Conservation (phyloP, 2,113 vertebrate species). For the Donacobius atricapilla region DNA sequence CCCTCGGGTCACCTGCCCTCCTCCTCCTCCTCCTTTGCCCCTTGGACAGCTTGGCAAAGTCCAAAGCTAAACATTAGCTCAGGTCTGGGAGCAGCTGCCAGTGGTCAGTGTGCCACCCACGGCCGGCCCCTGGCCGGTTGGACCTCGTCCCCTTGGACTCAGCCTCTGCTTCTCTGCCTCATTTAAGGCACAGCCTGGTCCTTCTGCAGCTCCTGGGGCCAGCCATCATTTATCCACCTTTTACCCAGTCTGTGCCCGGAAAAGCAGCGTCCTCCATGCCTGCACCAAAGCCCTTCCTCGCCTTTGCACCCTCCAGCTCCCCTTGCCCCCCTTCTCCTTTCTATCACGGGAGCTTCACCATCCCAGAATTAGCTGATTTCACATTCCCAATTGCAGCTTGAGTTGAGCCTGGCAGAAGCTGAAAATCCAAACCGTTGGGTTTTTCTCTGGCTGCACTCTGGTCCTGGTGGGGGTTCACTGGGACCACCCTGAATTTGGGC, state of each 20-base stretch:
- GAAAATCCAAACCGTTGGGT: background rate
- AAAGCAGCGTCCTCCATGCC: background rate
- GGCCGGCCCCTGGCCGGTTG: fast-evolving
- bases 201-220: background rate
- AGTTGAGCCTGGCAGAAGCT: background rate
- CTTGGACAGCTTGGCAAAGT: slow-evolving; percentile 22
- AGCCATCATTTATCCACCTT: background rate
- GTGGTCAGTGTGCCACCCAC: fast-evolving
- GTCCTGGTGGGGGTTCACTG: fast-evolving
- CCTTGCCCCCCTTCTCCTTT: background rate
- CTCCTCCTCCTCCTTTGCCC: background rate
- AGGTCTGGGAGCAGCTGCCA: background rate
- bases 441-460: background rate
- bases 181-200: background rate
- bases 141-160: background rate
- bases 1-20: fast-evolving
- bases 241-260: fast-evolving
- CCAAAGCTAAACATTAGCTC: slow-evolving; percentile 52
- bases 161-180: background rate
- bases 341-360: background rate
- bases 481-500: background rate
- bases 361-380: background rate
- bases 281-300: background rate
- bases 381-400: fast-evolving
- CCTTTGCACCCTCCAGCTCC: background rate